Conservation (phyloP, 2,113 vertebrate genomes). For the Alaudala cheleensis region DNA sequence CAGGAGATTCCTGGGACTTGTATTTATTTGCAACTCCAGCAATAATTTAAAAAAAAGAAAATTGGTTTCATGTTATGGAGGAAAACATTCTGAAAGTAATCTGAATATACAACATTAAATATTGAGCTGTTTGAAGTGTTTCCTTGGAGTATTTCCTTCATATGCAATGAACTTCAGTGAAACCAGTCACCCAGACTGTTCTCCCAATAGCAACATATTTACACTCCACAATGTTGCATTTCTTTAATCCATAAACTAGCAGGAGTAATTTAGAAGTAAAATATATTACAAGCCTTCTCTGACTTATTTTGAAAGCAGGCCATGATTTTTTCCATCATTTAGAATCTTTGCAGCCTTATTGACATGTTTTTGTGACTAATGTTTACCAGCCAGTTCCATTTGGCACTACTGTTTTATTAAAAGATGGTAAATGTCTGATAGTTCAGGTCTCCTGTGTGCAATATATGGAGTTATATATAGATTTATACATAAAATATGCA, state of each 20-base stretch:
- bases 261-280: conserved; percentile 45
- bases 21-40: neutral
- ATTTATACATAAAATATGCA: conserved; percentile 70
- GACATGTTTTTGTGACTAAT: conserved; percentile 60
- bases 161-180: neutral
- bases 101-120: neutral
- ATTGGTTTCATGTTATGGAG: neutral
- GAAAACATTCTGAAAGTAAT: neutral
- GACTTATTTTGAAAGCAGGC: conserved; percentile 10
- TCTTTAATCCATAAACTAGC: conserved; percentile 28
- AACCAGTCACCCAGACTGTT: neutral
- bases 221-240: neutral
- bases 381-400: conserved; percentile 59
- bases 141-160: neutral
- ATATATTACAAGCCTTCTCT: conserved; percentile 20
- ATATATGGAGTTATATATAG: conserved; percentile 63
- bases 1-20: neutral
- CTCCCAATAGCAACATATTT: neutral
- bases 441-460: conserved; percentile 64
- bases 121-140: neutral
- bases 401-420: conserved; percentile 63
- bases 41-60: neutral
- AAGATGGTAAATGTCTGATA: conserved; percentile 72
- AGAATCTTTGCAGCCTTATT: conserved; percentile 46
- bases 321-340: conserved; percentile 42